These are phyloP conservation scores for Heliconius aoede DNA, from an alignment of 2,888 invertebrate species.

Conservation along the genomic window DNA sequence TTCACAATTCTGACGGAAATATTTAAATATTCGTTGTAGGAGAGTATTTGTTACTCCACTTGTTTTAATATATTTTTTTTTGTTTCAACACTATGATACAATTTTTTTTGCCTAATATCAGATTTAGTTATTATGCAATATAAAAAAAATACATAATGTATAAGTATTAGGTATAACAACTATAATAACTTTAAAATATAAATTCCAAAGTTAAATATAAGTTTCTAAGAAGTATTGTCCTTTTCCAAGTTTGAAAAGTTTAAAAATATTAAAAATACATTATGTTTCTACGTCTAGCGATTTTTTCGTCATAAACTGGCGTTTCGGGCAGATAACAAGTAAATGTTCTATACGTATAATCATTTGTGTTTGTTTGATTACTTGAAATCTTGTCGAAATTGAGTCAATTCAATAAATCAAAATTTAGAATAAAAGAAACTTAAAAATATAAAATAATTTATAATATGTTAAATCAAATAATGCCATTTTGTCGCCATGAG, in stretches of 20 bases:
- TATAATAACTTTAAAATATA: too few species aligned
- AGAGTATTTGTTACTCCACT: neutral
- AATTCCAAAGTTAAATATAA: neutral
- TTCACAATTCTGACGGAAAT: neutral
- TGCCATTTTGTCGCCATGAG: too few species aligned
- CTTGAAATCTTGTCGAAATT: too few species aligned
- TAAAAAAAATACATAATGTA: neutral
- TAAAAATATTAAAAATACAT: too few species aligned
- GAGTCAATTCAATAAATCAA: too few species aligned
- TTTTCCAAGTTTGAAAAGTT: too few species aligned
- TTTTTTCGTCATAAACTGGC: neutral
- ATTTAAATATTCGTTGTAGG: constrained; percentile 9
- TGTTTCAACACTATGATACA: neutral
- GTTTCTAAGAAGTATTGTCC: too few species aligned
- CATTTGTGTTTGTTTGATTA: too few species aligned
- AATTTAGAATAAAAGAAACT: too few species aligned
- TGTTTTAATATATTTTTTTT: constrained; percentile 2
- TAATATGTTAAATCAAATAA: too few species aligned
- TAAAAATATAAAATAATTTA: too few species aligned
- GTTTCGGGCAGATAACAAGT: neutral
- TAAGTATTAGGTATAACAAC: too few species aligned
- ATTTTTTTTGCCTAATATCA: neutral
- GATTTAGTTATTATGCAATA: neutral
- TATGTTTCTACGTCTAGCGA: neutral
- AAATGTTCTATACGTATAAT: neutral